Conservation (phyloP, 2,888 invertebrate species). For the Macrostomum cliftonense region DNA sequence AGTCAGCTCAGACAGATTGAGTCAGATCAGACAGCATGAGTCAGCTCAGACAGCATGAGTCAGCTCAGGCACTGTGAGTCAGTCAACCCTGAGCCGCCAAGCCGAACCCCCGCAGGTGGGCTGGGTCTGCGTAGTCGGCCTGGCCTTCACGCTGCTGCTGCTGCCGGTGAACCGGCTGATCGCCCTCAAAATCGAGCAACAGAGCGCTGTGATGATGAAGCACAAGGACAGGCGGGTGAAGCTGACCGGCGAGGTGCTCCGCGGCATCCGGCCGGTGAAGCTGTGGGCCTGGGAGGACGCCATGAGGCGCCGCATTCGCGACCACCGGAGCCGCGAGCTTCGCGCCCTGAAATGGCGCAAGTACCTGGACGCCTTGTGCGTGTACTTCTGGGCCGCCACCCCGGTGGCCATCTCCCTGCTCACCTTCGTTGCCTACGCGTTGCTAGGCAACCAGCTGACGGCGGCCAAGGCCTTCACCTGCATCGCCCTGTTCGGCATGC, state of each 20-base stretch:
- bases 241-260: conserved; percentile 63
- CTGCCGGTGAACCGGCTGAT: conserved; percentile 79
- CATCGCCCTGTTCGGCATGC: conserved; percentile 78
- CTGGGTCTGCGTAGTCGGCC: conserved; percentile 50
- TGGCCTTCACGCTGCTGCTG: conserved; percentile 61
- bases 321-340: conserved; percentile 46
- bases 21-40: too few species aligned
- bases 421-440: conserved; percentile 39
- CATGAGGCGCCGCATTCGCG: conserved; percentile 50
- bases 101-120: conserved; percentile 36
- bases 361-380: conserved; percentile 87
- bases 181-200: conserved; percentile 56
- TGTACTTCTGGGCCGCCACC: conserved; percentile 94
- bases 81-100: too few species aligned
- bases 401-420: conserved; percentile 51
- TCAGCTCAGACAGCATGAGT: too few species aligned
- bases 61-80: too few species aligned
- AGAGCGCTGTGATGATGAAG: conserved; percentile 69
- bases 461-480: conserved; percentile 75
- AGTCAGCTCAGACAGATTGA: too few species aligned
- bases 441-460: conserved; percentile 52
- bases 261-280: conserved; percentile 72
- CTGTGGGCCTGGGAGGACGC: conserved; percentile 78
- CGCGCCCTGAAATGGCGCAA: conserved; percentile 63
- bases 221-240: conserved; percentile 68